These are phyloP conservation scores for Nesidiocoris tenuis DNA, from an alignment of 2,888 invertebrate species.

Conservation along the genomic window DNA sequence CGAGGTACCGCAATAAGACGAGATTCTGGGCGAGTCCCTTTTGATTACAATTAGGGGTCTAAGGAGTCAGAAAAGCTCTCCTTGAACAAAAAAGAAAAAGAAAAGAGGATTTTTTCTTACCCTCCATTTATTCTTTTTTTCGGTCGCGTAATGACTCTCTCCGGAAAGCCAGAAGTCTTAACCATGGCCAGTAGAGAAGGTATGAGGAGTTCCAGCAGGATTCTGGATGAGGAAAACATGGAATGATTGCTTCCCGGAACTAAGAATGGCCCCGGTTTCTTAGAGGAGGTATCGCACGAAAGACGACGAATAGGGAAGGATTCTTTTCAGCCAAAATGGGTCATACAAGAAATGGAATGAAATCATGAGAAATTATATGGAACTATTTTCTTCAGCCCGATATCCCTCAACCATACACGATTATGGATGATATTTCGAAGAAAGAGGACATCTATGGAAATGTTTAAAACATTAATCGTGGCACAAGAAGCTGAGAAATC, in stretches of 20 bases:
- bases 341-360: too few species aligned
- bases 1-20: constrained; percentile 3
- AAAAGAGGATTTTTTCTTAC: not conserved
- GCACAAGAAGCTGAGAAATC: too few species aligned
- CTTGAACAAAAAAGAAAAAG: not conserved
- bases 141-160: not conserved
- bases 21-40: not conserved
- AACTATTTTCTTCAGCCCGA: too few species aligned
- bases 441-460: too few species aligned
- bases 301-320: not conserved
- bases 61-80: not conserved
- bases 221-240: not conserved
- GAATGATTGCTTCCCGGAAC: not conserved
- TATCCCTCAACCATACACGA: too few species aligned
- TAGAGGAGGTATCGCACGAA: not conserved
- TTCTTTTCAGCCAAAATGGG: too few species aligned
- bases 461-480: too few species aligned
- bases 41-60: constrained; percentile 28
- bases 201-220: not conserved
- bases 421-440: too few species aligned
- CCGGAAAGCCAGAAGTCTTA: not conserved
- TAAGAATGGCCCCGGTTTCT: not conserved
- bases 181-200: not conserved
- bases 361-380: too few species aligned
- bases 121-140: not conserved